A percentile compares a stretch with the other conserved stretches of the same genome.
These are phyloP conservation scores for Hemicentrotus pulcherrimus DNA, from an alignment of 35 echinoderm and acorn worm genomes.

Conservation along the genomic window DNA sequence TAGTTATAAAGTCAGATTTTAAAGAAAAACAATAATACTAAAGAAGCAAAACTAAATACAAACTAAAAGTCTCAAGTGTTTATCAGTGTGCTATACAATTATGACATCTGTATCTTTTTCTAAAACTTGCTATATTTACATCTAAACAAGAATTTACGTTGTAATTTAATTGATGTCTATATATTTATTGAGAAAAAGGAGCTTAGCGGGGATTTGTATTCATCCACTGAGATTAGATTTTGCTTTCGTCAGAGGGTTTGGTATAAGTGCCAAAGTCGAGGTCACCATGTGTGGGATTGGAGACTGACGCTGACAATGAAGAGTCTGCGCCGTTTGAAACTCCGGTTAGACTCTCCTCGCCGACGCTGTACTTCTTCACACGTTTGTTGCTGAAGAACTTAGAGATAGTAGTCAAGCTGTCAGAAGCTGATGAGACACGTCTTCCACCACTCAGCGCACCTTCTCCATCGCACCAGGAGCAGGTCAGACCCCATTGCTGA, in stretches of 20 bases:
- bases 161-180: too few species aligned
- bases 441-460: not conserved
- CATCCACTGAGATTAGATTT: not conserved
- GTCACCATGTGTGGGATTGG: not conserved
- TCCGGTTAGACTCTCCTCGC: not conserved
- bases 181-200: too few species aligned
- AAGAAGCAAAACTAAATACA: too few species aligned
- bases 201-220: too few species aligned
- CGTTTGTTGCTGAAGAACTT: not conserved
- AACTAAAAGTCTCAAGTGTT: too few species aligned
- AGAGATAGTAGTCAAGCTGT: not conserved
- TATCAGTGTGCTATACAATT: too few species aligned
- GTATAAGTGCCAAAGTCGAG: not conserved
- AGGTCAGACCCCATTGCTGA: not conserved
- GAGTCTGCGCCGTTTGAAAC: not conserved
- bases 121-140: too few species aligned
- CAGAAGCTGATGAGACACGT: not conserved
- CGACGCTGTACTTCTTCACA: not conserved
- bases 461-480: not conserved
- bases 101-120: too few species aligned
- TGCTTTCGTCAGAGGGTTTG: not conserved
- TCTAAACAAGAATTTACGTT: too few species aligned
- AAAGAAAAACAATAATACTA: too few species aligned
- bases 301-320: not conserved
- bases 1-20: too few species aligned